Percentiles rank a stretch among this genome's conserved stretches.
Conservation (phyloP, 2,888 invertebrate genomes). For the Hirtodrosophila trivittata region DNA sequence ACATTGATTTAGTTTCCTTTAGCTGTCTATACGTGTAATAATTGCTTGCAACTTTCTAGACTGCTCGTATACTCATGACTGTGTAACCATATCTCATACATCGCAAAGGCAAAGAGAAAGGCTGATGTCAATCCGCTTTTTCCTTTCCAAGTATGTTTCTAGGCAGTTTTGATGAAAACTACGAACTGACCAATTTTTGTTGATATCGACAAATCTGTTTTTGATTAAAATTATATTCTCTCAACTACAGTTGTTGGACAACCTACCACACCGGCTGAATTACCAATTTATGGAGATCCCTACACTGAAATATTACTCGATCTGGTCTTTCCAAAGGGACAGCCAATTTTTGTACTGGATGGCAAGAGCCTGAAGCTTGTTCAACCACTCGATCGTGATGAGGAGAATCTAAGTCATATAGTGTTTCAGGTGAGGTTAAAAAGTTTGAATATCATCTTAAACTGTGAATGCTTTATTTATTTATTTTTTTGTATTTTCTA, state of each 20-base stretch:
- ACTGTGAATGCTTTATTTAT: no score
- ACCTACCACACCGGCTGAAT: conserved; percentile 90
- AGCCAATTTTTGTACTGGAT: conserved; percentile 90
- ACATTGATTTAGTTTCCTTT: conserved; percentile 33
- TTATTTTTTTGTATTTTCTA: no score
- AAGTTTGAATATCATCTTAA: neutral
- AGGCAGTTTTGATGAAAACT: no score
- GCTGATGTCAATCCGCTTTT: neutral
- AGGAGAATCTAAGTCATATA: conserved; percentile 93
- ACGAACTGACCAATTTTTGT: no score
- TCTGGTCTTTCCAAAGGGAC: conserved; percentile 91
- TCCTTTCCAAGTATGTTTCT: conserved; percentile 24
- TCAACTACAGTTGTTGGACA: conserved; percentile 90
- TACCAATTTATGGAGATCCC: conserved; percentile 93
- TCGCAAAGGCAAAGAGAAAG: conserved; percentile 12
- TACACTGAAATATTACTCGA: conserved; percentile 91
- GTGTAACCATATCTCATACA: conserved; percentile 12
- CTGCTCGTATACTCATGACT: conserved; percentile 17
- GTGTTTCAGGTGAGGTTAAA: conserved; percentile 90
- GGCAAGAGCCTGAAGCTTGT: conserved; percentile 92
- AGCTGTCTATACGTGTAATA: conserved; percentile 38
- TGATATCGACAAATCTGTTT: no score
- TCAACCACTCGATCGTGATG: conserved; percentile 93
- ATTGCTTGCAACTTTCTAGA: conserved; percentile 56
- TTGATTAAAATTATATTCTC: conserved; percentile 38